A percentile compares a stretch with the other conserved stretches of the same genome.
Conservation (phyloP, 92 coral and sea anemone genomes). For the Phenganax subtilis region DNA sequence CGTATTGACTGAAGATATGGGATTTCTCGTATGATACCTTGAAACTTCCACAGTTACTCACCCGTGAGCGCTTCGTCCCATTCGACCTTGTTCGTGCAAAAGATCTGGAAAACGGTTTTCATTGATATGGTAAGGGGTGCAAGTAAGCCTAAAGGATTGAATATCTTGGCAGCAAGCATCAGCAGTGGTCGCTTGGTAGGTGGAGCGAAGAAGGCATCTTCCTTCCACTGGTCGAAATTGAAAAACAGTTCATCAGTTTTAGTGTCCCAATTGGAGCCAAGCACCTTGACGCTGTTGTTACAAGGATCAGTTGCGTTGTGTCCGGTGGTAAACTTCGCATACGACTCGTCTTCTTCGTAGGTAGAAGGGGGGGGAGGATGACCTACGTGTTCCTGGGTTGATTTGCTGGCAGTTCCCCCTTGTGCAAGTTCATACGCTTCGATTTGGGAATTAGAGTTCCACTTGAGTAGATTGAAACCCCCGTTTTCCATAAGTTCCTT, state of each 20-base stretch:
- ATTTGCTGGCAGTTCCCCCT: neutral
- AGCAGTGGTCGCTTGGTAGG: neutral
- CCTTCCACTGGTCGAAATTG: slow-evolving; percentile 21
- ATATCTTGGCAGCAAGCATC: slow-evolving; percentile 8
- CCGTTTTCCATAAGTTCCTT: neutral
- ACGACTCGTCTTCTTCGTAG: slow-evolving; percentile 14
- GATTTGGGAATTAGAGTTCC: slow-evolving; percentile 21
- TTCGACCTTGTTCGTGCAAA: slow-evolving; percentile 18
- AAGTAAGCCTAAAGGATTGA: slow-evolving; percentile 13
- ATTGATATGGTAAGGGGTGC: slow-evolving; percentile 21
- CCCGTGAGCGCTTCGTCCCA: slow-evolving; percentile 41
- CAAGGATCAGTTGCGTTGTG: slow-evolving; percentile 14
- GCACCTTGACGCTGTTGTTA: slow-evolving; percentile 4
- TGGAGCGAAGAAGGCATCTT: slow-evolving; percentile 4
- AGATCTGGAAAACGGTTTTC: slow-evolving; percentile 16
- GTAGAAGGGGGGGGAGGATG: neutral
- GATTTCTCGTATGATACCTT: slow-evolving; percentile 43
- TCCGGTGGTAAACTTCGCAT: slow-evolving; percentile 9
- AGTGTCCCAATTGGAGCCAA: neutral
- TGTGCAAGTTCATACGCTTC: neutral
- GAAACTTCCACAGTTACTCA: slow-evolving; percentile 35
- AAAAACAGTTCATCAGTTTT: neutral
- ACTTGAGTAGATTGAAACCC: slow-evolving; percentile 20
- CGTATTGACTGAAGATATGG: slow-evolving; percentile 36
- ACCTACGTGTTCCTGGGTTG: neutral